Percentiles rank a stretch among this genome's conserved stretches.
phyloP scores from a whole-genome alignment of 2,888 invertebrate genomes.

The Ashinkailepas kermadecensis region DNA sequence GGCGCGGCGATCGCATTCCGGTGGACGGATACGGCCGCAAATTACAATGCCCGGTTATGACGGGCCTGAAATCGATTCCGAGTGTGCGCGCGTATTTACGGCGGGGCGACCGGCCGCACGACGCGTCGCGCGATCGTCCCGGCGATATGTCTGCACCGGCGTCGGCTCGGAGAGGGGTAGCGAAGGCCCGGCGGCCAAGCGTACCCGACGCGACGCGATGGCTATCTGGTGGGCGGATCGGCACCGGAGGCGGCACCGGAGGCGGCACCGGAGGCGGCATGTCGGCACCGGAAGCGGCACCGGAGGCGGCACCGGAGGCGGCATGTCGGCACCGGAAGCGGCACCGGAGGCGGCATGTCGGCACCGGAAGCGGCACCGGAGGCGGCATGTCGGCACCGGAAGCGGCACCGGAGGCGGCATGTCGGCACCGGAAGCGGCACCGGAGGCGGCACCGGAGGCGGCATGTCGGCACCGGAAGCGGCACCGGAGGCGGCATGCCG shows the following conservation, averaged over 20 bases:
- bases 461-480: no score
- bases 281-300: no score
- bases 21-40: background rate
- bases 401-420: no score
- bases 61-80: background rate
- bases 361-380: no score
- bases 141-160: background rate
- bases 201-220: background rate
- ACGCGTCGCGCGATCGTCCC: background rate
- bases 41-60: constrained; percentile 12
- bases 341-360: no score
- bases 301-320: no score
- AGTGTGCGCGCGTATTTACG: background rate
- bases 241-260: background rate
- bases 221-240: background rate
- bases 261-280: no score
- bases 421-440: no score
- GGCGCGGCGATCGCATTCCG: constrained; percentile 6
- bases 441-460: no score
- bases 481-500: no score
- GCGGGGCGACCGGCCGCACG: background rate
- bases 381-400: no score
- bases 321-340: no score
- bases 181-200: background rate
- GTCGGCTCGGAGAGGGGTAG: background rate